Conservation (phyloP, 37 sponge, comb jelly and placozoan genomes). For the Chondrilla cf. caribensis region DNA sequence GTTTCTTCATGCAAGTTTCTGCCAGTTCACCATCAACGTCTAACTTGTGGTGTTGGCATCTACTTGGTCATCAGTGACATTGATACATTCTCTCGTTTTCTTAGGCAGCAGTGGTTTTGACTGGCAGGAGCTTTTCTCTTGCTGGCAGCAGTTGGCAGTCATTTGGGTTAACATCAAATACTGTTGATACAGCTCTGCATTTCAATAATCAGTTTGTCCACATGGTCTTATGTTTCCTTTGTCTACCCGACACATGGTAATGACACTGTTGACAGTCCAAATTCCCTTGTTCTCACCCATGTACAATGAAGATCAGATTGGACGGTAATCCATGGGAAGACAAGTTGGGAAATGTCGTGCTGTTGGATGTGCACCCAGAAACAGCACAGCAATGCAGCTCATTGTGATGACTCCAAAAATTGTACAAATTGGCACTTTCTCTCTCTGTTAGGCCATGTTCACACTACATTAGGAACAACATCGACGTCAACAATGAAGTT, state of each 20-base stretch:
- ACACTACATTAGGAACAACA: too few species aligned
- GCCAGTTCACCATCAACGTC: conserved; percentile 11
- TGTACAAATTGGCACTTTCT: background rate
- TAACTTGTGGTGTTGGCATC: background rate
- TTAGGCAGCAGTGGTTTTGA: conserved; percentile 8
- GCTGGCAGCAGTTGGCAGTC: conserved; percentile 4
- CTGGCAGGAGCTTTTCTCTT: conserved; percentile 16
- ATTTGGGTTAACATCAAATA: conserved; percentile 7
- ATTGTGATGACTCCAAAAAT: background rate
- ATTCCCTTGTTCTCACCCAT: background rate
- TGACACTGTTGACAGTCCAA: conserved; percentile 14
- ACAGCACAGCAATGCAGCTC: conserved; percentile 15
- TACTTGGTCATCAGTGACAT: conserved; percentile 5
- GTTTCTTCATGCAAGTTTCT: background rate
- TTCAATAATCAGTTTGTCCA: background rate
- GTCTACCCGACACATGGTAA: conserved; percentile 5
- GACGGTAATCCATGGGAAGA: background rate
- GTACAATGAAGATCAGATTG: conserved; percentile 13
- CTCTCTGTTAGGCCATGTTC: too few species aligned
- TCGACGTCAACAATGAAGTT: too few species aligned
- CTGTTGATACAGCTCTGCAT: background rate
- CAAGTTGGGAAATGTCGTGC: background rate
- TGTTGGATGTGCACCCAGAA: conserved; percentile 23
- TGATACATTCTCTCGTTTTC: background rate
- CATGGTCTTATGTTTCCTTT: background rate